A percentile compares a stretch with the other conserved stretches of the same genome.
These are phyloP conservation scores for Tiliacea citrago DNA, from an alignment of 2,888 invertebrate genomes.

Conservation along the genomic window DNA sequence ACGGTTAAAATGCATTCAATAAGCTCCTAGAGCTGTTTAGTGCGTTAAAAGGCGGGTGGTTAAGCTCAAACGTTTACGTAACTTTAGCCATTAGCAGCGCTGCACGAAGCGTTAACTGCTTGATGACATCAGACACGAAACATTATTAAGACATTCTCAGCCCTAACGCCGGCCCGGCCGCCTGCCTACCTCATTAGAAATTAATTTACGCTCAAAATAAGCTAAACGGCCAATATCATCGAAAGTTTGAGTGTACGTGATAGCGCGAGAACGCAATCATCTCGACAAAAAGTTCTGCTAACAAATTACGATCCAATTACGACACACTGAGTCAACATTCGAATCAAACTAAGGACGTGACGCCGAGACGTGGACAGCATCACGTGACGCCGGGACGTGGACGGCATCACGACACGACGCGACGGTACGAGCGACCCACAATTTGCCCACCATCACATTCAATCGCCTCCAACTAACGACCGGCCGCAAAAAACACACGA, in stretches of 20 bases:
- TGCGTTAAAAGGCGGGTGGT: neutral
- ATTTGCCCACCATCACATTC: slow-evolving; percentile 89
- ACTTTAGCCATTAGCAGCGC: slow-evolving; percentile 25
- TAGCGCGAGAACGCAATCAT: slow-evolving; percentile 65
- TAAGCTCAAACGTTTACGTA: slow-evolving; percentile 9
- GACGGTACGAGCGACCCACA: slow-evolving; percentile 73
- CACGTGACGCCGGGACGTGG: slow-evolving; percentile 68
- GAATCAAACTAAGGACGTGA: slow-evolving; percentile 79
- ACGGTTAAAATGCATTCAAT: neutral
- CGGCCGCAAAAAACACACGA: slow-evolving; percentile 85
- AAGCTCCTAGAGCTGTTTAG: neutral
- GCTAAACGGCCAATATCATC: slow-evolving; percentile 65
- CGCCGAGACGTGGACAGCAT: slow-evolving; percentile 35
- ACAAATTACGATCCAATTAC: slow-evolving; percentile 81
- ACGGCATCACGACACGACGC: slow-evolving; percentile 44
- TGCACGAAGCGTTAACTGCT: slow-evolving; percentile 60
- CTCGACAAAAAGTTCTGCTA: slow-evolving; percentile 70
- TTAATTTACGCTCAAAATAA: slow-evolving; percentile 80
- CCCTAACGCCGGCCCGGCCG: slow-evolving; percentile 68
- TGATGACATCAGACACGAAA: slow-evolving; percentile 60
- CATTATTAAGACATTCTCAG: slow-evolving; percentile 74
- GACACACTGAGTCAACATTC: slow-evolving; percentile 78
- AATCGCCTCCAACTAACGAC: slow-evolving; percentile 89
- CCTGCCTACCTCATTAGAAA: slow-evolving; percentile 78
- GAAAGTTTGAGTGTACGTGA: slow-evolving; percentile 64